Conservation (phyloP, 2,113 vertebrate genomes). For the Sorex fumeus region DNA sequence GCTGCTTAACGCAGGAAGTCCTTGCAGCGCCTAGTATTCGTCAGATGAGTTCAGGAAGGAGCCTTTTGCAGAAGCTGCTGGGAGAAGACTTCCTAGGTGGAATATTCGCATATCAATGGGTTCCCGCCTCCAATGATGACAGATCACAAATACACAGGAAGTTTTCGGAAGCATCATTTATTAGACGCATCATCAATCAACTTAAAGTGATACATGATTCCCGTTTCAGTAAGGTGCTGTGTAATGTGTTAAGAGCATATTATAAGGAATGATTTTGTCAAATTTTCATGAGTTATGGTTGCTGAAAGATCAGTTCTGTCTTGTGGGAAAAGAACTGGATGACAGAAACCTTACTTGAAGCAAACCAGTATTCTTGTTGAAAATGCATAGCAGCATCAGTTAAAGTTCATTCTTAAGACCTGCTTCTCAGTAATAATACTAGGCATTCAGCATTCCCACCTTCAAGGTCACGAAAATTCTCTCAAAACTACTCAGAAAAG, state of each 20-base stretch:
- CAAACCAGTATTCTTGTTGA: constrained; percentile 75
- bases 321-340: constrained; percentile 87
- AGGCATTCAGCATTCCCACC: constrained; percentile 66
- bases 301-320: constrained; percentile 86
- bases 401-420: constrained; percentile 71
- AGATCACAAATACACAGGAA: constrained; percentile 35
- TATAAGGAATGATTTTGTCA: constrained; percentile 90
- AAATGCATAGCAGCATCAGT: constrained; percentile 69
- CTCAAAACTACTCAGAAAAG: constrained; percentile 56
- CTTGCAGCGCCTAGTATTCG: not conserved
- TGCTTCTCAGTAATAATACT: constrained; percentile 64
- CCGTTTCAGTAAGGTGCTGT: constrained; percentile 79
- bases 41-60: no score
- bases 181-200: constrained; percentile 36
- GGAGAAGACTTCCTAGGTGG: no score
- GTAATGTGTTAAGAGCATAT: constrained; percentile 82
- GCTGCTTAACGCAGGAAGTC: not conserved
- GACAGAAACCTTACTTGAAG: constrained; percentile 66
- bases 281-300: constrained; percentile 88
- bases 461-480: constrained; percentile 41
- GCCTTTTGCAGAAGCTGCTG: no score
- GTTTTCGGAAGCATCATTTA: constrained; percentile 37
- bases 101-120: no score
- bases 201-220: constrained; percentile 64
- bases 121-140: no score